phyloP scores from a whole-genome alignment of 2,888 invertebrate genomes.

The Physocephala rufipes region DNA sequence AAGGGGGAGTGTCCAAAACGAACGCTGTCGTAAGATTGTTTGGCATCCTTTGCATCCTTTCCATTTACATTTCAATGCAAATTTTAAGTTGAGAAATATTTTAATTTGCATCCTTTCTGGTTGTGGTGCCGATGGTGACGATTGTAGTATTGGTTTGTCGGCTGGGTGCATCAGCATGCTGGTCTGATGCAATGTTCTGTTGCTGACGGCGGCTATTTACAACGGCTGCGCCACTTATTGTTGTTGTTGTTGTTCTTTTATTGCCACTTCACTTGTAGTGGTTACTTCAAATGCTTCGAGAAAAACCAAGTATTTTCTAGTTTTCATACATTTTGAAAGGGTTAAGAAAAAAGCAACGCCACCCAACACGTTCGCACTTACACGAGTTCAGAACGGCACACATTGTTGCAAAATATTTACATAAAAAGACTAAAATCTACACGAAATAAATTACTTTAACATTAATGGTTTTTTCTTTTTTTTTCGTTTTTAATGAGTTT shows the following conservation, averaged over 20 bases:
- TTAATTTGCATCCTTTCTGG: slow-evolving; percentile 30
- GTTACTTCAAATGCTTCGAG: background rate
- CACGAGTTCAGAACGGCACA: background rate
- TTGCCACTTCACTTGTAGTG: slow-evolving; percentile 7
- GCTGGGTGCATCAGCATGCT: background rate
- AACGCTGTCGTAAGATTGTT: slow-evolving; percentile 20
- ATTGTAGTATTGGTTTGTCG: slow-evolving; percentile 10
- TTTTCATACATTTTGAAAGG: background rate
- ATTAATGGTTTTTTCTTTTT: too few species aligned
- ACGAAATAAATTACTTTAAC: too few species aligned
- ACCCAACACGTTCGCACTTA: background rate
- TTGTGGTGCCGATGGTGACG: too few species aligned
- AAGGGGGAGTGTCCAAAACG: background rate
- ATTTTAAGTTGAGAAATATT: slow-evolving; percentile 29
- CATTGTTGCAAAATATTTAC: background rate
- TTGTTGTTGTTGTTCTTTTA: slow-evolving; percentile 9
- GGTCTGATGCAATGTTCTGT: background rate
- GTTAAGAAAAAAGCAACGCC: background rate
- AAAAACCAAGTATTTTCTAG: background rate
- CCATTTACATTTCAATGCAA: slow-evolving; percentile 35
- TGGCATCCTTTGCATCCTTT: slow-evolving; percentile 35
- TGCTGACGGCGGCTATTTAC: slow-evolving; percentile 24
- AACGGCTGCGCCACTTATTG: background rate
- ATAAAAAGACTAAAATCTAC: too few species aligned
- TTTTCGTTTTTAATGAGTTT: too few species aligned